These are phyloP conservation scores for Haliaeetus leucogaster DNA, from an alignment of 2,113 vertebrate genomes.

Conservation along the genomic window DNA sequence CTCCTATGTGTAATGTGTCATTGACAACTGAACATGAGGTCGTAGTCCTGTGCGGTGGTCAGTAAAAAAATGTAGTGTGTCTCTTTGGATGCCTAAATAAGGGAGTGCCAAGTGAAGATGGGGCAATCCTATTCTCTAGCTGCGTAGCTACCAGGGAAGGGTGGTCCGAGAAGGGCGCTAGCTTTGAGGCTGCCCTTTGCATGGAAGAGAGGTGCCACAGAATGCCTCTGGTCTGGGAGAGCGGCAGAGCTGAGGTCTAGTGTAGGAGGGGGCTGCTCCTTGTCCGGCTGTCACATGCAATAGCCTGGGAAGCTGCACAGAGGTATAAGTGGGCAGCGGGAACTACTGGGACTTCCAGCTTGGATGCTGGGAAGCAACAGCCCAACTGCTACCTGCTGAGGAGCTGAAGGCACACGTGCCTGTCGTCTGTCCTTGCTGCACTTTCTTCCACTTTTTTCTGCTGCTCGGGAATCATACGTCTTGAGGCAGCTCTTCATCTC, in stretches of 20 bases:
- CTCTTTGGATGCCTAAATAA: neutral
- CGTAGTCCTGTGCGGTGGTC: rapidly evolving
- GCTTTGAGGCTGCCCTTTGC: neutral
- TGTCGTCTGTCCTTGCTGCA: neutral
- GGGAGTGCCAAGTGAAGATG: neutral
- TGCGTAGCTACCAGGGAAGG: neutral
- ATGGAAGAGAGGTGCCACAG: neutral
- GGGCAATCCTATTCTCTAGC: neutral
- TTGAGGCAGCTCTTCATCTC: neutral
- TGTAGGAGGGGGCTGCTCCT: neutral
- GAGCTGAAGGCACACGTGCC: neutral
- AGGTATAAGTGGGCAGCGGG: rapidly evolving
- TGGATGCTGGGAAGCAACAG: neutral
- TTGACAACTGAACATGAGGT: neutral
- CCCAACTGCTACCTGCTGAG: neutral
- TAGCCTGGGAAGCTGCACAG: neutral
- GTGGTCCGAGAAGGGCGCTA: neutral
- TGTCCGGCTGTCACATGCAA: neutral
- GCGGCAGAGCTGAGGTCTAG: neutral
- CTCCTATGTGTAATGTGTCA: neutral
- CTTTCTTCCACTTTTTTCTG: neutral
- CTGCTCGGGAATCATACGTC: rapidly evolving
- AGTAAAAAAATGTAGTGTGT: neutral
- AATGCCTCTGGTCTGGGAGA: neutral
- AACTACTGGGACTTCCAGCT: neutral